phyloP scores from a whole-genome alignment of 2,888 invertebrate species.

The Phortica magna region DNA sequence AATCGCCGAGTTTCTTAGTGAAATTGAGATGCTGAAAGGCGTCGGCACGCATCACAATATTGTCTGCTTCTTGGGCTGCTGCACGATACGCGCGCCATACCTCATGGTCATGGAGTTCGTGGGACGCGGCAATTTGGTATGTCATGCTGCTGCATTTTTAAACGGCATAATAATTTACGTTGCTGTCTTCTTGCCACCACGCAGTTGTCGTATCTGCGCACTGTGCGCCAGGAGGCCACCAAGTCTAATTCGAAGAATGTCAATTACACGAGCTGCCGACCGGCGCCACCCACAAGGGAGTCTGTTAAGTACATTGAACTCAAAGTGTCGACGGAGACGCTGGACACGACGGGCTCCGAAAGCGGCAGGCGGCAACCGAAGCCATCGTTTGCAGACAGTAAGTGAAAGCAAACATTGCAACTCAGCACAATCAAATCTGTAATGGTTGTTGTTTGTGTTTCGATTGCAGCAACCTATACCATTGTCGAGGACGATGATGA shows the following conservation, averaged over 20 bases:
- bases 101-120: constrained; percentile 89
- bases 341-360: constrained; percentile 38
- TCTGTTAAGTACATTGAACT: constrained; percentile 74
- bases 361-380: constrained; percentile 53
- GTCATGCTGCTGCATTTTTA: neutral
- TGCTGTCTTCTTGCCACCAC: neutral
- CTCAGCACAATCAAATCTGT: neutral
- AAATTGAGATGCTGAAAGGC: constrained; percentile 88
- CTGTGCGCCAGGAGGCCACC: constrained; percentile 57
- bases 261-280: constrained; percentile 50
- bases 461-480: constrained; percentile 71
- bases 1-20: constrained; percentile 85
- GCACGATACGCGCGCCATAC: constrained; percentile 84
- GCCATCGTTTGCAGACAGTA: constrained; percentile 82
- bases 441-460: no score
- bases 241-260: constrained; percentile 50
- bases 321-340: constrained; percentile 62
- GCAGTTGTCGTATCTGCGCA: constrained; percentile 63
- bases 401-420: constrained; percentile 60
- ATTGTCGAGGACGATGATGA: constrained; percentile 62
- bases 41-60: constrained; percentile 88
- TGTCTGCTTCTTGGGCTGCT: constrained; percentile 85
- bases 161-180: neutral
- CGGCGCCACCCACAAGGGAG: neutral
- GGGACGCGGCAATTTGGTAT: constrained; percentile 86